These are phyloP conservation scores for Brachionus rotundiformis DNA, from an alignment of 1,140 invertebrate species.

Conservation along the genomic window DNA sequence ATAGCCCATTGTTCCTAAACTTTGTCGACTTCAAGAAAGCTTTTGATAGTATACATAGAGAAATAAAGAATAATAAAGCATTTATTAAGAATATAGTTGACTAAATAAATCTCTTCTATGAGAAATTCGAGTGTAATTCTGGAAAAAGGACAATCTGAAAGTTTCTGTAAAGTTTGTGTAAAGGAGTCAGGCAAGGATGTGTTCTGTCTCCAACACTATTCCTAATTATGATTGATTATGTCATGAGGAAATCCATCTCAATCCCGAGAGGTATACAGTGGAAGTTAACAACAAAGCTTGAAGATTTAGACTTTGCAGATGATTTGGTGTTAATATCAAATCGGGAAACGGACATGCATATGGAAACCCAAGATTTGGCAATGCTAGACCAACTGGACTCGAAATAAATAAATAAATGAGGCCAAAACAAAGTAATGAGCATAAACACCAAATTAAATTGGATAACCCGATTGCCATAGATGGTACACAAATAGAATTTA, in stretches of 20 bases:
- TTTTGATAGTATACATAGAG: not conserved
- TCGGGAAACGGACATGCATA: not conserved
- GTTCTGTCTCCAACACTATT: too few species aligned
- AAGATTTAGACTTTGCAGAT: not conserved
- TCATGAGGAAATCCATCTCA: too few species aligned
- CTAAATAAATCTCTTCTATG: not conserved
- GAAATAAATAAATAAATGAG: not conserved
- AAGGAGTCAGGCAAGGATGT: too few species aligned
- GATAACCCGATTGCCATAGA: not conserved
- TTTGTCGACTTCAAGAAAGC: not conserved
- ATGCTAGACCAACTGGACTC: constrained; percentile 52
- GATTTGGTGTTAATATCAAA: not conserved
- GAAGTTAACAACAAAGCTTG: not conserved
- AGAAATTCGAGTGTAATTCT: not conserved
- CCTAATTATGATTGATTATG: not conserved
- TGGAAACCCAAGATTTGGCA: constrained; percentile 51
- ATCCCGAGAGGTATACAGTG: not conserved
- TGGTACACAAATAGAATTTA: too few species aligned
- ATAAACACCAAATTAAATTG: not conserved
- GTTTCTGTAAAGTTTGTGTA: too few species aligned
- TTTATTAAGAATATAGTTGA: not conserved
- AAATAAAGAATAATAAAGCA: too few species aligned
- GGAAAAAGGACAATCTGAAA: too few species aligned
- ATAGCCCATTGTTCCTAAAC: not conserved
- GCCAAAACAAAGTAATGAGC: not conserved